Evolutionary conservation across 2,797 vertebrate species (phyloP).

Genomic region (Prunella strophiata): DNA sequence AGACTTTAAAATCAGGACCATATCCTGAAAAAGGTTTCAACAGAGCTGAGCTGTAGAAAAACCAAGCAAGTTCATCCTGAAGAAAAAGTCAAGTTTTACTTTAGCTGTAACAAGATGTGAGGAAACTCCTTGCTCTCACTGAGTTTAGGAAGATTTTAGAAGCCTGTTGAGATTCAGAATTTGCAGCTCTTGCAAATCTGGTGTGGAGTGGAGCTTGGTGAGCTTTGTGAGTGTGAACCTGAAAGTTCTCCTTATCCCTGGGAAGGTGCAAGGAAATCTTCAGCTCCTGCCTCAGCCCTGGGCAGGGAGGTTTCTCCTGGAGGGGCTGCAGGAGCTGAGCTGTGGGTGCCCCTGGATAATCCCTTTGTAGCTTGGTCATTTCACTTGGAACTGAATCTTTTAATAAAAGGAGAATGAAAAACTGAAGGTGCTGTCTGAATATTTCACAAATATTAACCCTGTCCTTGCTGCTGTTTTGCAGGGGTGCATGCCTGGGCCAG

Average conservation of each 20-base stretch:
- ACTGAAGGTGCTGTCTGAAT: rapidly evolving
- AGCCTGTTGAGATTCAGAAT: neutral
- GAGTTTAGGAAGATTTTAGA: neutral
- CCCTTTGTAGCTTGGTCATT: neutral
- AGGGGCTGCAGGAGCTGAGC: neutral
- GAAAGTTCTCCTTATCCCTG: neutral
- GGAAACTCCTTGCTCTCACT: neutral
- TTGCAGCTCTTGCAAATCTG: neutral
- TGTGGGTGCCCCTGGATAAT: neutral
- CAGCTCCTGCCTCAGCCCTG: neutral
- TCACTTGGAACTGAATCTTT: neutral
- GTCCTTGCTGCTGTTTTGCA: constrained; percentile 34
- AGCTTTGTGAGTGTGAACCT: neutral
- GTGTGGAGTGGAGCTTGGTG: neutral
- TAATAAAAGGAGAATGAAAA: neutral
- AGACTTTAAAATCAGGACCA: neutral
- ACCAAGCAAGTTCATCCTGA: neutral
- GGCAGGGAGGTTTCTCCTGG: rapidly evolving
- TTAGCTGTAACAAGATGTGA: neutral
- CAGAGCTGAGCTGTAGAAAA: neutral
- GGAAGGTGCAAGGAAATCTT: neutral
- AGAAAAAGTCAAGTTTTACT: neutral
- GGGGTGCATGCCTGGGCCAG: constrained; percentile 40
- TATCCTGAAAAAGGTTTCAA: neutral
- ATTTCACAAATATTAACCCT: rapidly evolving